Evolutionary conservation across 2,797 vertebrate species (phyloP), one percentile per base, ranked within the genome.

Genomic region (Pogoniulus pusillus): DNA sequence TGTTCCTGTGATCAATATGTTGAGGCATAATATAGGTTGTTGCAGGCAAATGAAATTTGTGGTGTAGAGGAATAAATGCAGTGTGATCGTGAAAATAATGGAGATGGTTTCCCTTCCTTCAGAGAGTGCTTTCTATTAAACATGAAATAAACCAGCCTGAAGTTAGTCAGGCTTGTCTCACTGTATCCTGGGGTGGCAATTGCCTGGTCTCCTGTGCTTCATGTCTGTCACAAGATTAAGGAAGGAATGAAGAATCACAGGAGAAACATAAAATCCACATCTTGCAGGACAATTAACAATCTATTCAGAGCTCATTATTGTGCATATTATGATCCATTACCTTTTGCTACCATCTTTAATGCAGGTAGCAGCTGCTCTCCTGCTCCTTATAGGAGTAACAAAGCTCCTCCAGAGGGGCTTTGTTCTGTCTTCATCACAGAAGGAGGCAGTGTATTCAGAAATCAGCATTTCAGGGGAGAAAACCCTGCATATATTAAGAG

Each of bases 261-360:
- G 82, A 75, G 93, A 89, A 94, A 39, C 35, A 22, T 53, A 94
- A 92, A 87, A 94, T 91, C 75, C 76, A 65, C 81, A 87, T 68
- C 60, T 76, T 70, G 43, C 68, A 93, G 78, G 83, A 71, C 85
- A 94, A 94, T 85, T 96, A 94, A 45, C 45, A 72, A 85, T 82
- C 82, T 95, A 70, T 95, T 92, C 92, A 76, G 64, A 87, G 73
- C 60, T 93, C 63, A 93, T 92, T 74, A 72, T 60, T 95, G 68
- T 69, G 92, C 75, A 91, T 93, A 95, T 96, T 70, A 91, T 82
- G 89, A 94, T 89, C 18, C 39, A 93, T 95, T 94, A 76, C 49
- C 17, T 92, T 94, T 95, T 96, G 60, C 77, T 94, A 32, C 70
- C 91, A 19, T 90, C 64, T 91, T 85, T 96, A 96, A 89, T 78